A percentile compares a stretch with the other conserved stretches of the same genome.
Evolutionary conservation across 2,113 vertebrate genomes (phyloP).

Genomic region (Sigmodon hispidus): DNA sequence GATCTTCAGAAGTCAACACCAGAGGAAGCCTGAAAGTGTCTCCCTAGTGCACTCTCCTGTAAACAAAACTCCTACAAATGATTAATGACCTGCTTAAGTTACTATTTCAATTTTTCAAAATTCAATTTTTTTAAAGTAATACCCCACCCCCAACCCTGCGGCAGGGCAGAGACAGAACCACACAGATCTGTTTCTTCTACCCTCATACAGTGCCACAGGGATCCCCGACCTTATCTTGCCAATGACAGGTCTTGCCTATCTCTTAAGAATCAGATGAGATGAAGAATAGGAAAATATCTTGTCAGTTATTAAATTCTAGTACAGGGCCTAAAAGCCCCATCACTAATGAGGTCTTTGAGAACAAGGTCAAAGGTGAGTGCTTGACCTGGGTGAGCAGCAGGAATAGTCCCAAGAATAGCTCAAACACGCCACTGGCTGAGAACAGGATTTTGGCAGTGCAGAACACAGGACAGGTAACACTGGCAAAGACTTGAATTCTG

Average conservation of each 20-base stretch:
- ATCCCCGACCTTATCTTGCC: neutral
- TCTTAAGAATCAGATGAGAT: neutral
- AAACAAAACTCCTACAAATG: neutral
- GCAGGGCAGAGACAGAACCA: neutral
- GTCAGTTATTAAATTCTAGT: neutral
- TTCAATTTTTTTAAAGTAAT: neutral
- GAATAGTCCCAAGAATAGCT: neutral
- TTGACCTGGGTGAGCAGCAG: neutral
- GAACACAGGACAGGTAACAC: neutral
- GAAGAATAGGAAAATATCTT: neutral
- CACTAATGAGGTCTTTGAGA: neutral
- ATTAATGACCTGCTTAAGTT: neutral
- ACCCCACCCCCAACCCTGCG: no score
- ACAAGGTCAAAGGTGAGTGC: neutral
- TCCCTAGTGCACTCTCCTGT: neutral
- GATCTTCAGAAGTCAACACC: neutral
- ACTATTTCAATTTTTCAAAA: neutral
- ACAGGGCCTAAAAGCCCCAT: neutral
- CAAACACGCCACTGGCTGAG: neutral
- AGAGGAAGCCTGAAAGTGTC: neutral
- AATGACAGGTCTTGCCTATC: neutral
- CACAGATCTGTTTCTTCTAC: neutral
- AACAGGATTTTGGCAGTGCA: neutral
- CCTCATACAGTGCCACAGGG: neutral
- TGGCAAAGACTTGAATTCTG: neutral